These are phyloP conservation scores for Catocala sponsa DNA, from an alignment of 2,888 invertebrate species.

Conservation along the genomic window DNA sequence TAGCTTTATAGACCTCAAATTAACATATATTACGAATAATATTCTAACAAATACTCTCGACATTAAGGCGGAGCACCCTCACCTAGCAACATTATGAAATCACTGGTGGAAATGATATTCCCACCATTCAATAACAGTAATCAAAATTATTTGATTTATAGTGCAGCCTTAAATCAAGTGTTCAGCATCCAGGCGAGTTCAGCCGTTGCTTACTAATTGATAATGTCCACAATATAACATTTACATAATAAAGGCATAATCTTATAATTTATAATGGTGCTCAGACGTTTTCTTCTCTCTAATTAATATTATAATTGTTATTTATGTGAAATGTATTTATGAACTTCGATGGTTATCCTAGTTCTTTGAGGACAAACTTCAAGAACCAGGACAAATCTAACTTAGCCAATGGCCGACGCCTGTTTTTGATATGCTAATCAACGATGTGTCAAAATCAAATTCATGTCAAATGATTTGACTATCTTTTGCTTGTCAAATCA, in stretches of 20 bases:
- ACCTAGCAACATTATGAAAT: too few relatives aligned
- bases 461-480: too few relatives aligned
- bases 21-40: neutral
- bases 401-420: too few relatives aligned
- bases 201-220: conserved; percentile 53
- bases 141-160: conserved; percentile 14
- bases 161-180: conserved; percentile 34
- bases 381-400: too few relatives aligned
- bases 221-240: conserved; percentile 49
- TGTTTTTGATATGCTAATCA: too few relatives aligned
- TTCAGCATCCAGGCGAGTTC: conserved; percentile 28
- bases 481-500: too few relatives aligned
- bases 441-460: too few relatives aligned
- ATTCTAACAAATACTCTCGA: too few relatives aligned
- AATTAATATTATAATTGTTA: conserved; percentile 51
- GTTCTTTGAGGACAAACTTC: too few relatives aligned
- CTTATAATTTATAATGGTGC: conserved; percentile 47
- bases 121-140: conserved; percentile 8
- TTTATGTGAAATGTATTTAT: conserved; percentile 26
- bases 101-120: neutral
- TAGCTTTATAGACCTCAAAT: neutral
- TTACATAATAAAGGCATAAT: conserved; percentile 61
- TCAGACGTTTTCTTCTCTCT: conserved; percentile 24
- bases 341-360: too few relatives aligned
- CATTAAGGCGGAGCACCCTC: too few relatives aligned